Evolutionary conservation across 2,888 invertebrate genomes (phyloP), one percentile per base, ranked within the genome.

Genomic region (Aleiodes alternator): DNA sequence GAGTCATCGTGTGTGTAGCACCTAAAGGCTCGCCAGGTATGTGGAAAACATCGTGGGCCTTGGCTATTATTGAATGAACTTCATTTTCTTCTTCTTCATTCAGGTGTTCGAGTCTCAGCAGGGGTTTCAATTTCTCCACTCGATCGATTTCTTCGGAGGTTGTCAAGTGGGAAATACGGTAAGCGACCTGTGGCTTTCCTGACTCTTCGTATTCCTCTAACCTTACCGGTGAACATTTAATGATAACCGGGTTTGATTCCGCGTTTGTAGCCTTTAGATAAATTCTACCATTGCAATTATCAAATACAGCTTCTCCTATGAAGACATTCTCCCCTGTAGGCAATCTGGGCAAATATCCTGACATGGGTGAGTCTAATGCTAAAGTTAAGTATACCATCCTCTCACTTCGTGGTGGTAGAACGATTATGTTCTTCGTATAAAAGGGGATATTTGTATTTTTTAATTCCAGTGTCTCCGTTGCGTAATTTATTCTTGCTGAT

Each of bases 1-100:
- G 77, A 29, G 69, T 53, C 11, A 75, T n/a, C 0, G 69, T 57
- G n/a, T 70, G 50, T 6, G 79, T 76, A 5, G 50, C 43, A 1
- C 61, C 34, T 38, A 80, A 69, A n/a, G 16, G 11, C 34, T 80
- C 77, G 8, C 70, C 76, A 0, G 80, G 78, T 14, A 80, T 29
- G 48, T 75, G 69, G 64, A 56, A 59, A 14, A 43, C 48, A 5
- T 43, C 43, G 5, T 43, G 43, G 9, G 14, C 9, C 4, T 43
- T 12, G 6, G 6, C 4, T 16, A 16, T 16, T 6, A 64, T 3
- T n/a, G n/a, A 16, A 38, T 38, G 4, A 4, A 64, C 14, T 16
- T 43, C 43, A 2, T 9, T 1, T 48, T 43, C 43, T 43, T 64
- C 64, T 14, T 48, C 48, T 1, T 7, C 11, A 48, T 64, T 64